phyloP scores from a whole-genome alignment of 1,140 invertebrate species.

The Holotrichia oblita region DNA sequence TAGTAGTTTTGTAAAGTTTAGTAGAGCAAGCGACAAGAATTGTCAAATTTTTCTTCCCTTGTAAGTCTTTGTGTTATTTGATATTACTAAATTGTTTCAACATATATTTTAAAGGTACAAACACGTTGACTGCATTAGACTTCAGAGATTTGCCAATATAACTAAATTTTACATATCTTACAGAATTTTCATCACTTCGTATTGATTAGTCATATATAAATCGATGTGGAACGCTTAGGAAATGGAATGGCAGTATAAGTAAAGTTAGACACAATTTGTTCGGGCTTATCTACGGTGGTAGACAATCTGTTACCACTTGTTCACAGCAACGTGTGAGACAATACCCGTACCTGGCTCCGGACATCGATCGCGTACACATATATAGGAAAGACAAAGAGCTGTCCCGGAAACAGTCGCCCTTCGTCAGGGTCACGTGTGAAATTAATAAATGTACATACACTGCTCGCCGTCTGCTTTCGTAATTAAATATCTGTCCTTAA shows the following conservation, averaged over 20 bases:
- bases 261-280: constrained; percentile 28
- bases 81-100: no score
- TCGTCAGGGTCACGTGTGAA: constrained; percentile 53
- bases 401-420: constrained; percentile 51
- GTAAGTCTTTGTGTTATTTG: no score
- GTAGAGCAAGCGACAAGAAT: no score
- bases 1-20: no score
- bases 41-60: no score
- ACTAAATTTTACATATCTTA: no score
- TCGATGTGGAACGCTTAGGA: not conserved
- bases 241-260: not conserved
- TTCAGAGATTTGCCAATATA: no score
- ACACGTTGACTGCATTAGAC: no score
- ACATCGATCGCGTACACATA: constrained; percentile 47
- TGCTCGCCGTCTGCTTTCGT: constrained; percentile 27
- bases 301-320: constrained; percentile 42
- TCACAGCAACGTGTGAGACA: constrained; percentile 44
- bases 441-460: constrained; percentile 56
- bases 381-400: constrained; percentile 47
- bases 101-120: no score
- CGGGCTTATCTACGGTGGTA: constrained; percentile 14
- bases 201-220: not conserved
- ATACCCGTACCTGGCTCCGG: constrained; percentile 51
- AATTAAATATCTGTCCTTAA: constrained; percentile 55
- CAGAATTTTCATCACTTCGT: no score